Conservation (phyloP, 1,140 invertebrate genomes). For the Halotydeus destructor region DNA sequence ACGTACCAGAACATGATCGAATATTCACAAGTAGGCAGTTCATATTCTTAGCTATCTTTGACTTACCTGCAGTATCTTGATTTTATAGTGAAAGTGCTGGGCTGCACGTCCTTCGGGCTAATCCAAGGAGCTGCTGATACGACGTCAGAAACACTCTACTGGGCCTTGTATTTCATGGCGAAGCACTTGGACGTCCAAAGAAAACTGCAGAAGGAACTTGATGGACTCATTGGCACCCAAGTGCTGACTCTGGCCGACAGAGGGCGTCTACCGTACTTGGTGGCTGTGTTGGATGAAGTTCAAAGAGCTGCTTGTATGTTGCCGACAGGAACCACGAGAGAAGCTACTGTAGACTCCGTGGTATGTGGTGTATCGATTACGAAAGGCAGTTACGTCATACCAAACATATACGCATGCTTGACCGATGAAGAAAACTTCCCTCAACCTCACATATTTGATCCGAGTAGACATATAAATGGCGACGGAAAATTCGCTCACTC, state of each 20-base stretch:
- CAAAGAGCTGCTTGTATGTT: constrained; percentile 19
- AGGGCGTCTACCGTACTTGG: constrained; percentile 18
- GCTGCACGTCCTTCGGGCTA: too few species aligned
- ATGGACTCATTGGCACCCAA: constrained; percentile 18
- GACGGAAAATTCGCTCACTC: not conserved
- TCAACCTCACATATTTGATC: constrained; percentile 49
- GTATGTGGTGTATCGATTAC: constrained; percentile 60
- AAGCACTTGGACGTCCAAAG: constrained; percentile 24
- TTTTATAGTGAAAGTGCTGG: too few species aligned
- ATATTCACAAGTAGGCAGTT: too few species aligned
- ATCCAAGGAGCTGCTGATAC: constrained; percentile 24
- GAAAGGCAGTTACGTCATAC: constrained; percentile 54
- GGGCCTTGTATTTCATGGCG: constrained; percentile 22
- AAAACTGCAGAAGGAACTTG: constrained; percentile 22
- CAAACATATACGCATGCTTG: constrained; percentile 61
- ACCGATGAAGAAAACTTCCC: constrained; percentile 69
- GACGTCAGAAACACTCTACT: constrained; percentile 21
- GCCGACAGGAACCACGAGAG: constrained; percentile 15
- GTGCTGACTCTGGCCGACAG: constrained; percentile 14
- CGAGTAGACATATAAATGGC: not conserved
- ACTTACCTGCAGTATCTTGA: too few species aligned
- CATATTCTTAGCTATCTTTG: too few species aligned
- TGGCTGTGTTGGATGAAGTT: constrained; percentile 20
- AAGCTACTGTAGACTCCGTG: constrained; percentile 50
- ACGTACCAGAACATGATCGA: too few species aligned